These are phyloP conservation scores for Lucinisca nassula DNA, from an alignment of 2,888 invertebrate genomes.

Conservation along the genomic window DNA sequence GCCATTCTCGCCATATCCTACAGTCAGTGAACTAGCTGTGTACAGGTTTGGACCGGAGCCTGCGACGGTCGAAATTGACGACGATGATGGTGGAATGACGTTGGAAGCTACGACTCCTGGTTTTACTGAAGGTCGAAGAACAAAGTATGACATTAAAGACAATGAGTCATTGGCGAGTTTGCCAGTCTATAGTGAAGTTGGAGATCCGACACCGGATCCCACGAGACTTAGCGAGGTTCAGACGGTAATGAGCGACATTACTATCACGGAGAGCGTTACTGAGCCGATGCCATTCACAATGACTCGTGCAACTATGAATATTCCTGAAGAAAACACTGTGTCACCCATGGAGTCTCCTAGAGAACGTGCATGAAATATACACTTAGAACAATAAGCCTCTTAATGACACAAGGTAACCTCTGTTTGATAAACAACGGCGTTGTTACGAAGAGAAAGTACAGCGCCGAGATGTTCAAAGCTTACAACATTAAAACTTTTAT, in stretches of 20 bases:
- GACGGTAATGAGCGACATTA: conserved; percentile 64
- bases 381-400: too few species aligned
- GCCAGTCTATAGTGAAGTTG: conserved; percentile 71
- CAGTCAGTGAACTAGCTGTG: conserved; percentile 71
- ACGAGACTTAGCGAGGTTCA: conserved; percentile 70
- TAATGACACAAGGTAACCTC: too few species aligned
- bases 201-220: conserved; percentile 71
- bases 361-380: conserved; percentile 11
- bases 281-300: conserved; percentile 66
- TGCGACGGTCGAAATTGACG: conserved; percentile 60
- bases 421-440: too few species aligned
- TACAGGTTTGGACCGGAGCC: conserved; percentile 70
- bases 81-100: conserved; percentile 69
- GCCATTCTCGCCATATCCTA: conserved; percentile 70
- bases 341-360: conserved; percentile 61
- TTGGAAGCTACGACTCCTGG: conserved; percentile 68
- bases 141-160: conserved; percentile 59
- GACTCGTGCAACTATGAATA: conserved; percentile 71
- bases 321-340: conserved; percentile 62
- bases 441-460: too few species aligned
- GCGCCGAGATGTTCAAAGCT: too few species aligned
- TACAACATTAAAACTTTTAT: too few species aligned
- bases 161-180: conserved; percentile 64
- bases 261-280: conserved; percentile 44
- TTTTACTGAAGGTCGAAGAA: conserved; percentile 65